These are phyloP conservation scores for Grapholita molesta DNA, from an alignment of 1,140 invertebrate genomes.

Conservation along the genomic window DNA sequence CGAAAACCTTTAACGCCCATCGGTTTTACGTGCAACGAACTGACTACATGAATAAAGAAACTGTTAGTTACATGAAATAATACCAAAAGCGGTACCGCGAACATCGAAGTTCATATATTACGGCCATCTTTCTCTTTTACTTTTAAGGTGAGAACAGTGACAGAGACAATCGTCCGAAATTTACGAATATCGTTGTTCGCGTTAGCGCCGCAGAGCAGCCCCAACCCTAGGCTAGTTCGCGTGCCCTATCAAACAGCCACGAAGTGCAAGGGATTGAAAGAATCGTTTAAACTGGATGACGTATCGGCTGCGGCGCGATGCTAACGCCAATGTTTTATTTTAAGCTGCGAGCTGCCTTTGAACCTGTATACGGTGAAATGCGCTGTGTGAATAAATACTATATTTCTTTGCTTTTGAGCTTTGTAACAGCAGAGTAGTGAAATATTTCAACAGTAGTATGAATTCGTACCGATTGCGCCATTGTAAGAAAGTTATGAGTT, in stretches of 20 bases:
- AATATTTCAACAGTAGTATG: not conserved
- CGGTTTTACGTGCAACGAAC: too few species aligned
- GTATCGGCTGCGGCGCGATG: not conserved
- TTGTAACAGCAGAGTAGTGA: not conserved
- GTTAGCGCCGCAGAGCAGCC: not conserved
- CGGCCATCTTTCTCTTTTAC: too few species aligned
- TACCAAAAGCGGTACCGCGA: too few species aligned
- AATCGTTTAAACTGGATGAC: not conserved
- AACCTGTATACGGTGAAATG: not conserved
- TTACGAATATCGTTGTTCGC: too few species aligned
- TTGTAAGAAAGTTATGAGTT: too few species aligned
- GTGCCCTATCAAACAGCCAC: not conserved
- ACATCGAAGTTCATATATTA: too few species aligned
- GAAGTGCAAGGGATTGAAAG: slow-evolving; percentile 1
- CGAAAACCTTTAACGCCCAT: too few species aligned
- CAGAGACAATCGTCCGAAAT: too few species aligned
- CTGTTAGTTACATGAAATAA: too few species aligned
- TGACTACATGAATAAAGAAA: too few species aligned
- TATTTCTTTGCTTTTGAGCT: not conserved
- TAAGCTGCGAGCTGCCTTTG: not conserved
- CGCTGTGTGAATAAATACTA: not conserved
- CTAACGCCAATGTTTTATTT: not conserved
- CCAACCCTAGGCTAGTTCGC: not conserved
- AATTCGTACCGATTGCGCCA: too few species aligned
- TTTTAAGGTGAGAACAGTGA: too few species aligned